Base-by-base conservation (phyloP, 2,888 invertebrate genomes). In the Antitype chi region DNA sequence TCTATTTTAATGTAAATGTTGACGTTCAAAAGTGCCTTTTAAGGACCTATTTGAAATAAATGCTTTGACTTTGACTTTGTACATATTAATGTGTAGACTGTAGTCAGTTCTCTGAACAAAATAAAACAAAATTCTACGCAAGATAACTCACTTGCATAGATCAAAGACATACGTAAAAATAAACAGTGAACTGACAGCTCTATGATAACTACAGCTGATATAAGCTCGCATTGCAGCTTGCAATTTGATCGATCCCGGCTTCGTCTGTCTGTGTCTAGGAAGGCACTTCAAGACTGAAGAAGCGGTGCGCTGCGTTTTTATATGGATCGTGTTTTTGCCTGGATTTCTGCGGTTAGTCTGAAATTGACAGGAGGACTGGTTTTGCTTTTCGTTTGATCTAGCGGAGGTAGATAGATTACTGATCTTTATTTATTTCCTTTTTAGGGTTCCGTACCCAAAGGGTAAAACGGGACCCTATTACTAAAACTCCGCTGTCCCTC, bases 191-290 rank as follows among this genome's bases (percentile, higher is more conserved):
- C n/a, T 17, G 2, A 25, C 8, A 6, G 25, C 5, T 25, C 60
- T 59, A 66, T 60, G 63, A 69, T 78, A 76, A 75, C 52, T 70
- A 53, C 52, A 74, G 68, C 15, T 74, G 49, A 38, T 81, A 81
- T n/a, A 13, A 52, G 64, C 74, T 84, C 67, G 73, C 73, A 70
- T 83, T 83, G 82, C 84, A 84, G 74, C 72, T 73, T 76, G 79
- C 86, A 76, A 86, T 85, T 85, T 88, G 89, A 88, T 89, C 85
- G 88, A 89, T 88, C 82, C 71, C 32, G 25, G 60, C 74, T 60
- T 69, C 79, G 80, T 52, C 80, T 80, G 82, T 78, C 87, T 85
- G 81, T 76, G 84, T 77, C 74, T 77, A 7, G 63, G 28, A 80
- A 74, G 74, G 11, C 57, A 55, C 59, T 73, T 38, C 17, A 75